These are phyloP conservation scores for Montipora efflorescens DNA, from an alignment of 64 coral and sea anemone species.

Conservation along the genomic window DNA sequence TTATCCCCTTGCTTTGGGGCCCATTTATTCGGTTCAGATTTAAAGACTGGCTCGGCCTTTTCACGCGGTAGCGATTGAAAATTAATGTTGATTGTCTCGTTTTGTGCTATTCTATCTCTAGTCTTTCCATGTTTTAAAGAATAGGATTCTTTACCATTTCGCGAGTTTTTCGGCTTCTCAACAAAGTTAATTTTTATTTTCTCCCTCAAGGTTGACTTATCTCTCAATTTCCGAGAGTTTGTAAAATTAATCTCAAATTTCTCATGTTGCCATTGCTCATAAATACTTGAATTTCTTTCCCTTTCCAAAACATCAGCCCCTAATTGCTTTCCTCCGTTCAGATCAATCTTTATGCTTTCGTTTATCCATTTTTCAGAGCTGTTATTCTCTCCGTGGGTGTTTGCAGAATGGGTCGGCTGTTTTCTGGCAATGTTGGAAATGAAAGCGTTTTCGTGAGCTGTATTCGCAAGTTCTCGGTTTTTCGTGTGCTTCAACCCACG, in stretches of 20 bases:
- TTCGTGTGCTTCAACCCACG: neutral
- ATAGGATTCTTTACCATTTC: neutral
- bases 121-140: neutral
- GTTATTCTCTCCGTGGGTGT: neutral
- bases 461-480: neutral
- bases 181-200: neutral
- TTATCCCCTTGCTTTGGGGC: neutral
- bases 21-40: neutral
- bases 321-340: neutral
- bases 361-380: neutral
- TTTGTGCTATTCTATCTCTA: neutral
- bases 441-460: neutral
- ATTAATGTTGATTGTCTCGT: neutral
- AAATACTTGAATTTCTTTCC: neutral
- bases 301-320: neutral
- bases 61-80: neutral
- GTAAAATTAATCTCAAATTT: neutral
- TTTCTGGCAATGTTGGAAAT: neutral
- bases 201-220: neutral
- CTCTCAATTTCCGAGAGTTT: neutral
- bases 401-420: neutral
- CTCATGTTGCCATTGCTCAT: neutral
- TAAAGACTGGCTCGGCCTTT: neutral
- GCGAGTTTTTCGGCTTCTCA: neutral
- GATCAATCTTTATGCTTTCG: neutral